Percentiles rank a stretch among this genome's conserved stretches.
These are phyloP conservation scores for Lypha dubia DNA, from an alignment of 2,888 invertebrate species.

Conservation along the genomic window DNA sequence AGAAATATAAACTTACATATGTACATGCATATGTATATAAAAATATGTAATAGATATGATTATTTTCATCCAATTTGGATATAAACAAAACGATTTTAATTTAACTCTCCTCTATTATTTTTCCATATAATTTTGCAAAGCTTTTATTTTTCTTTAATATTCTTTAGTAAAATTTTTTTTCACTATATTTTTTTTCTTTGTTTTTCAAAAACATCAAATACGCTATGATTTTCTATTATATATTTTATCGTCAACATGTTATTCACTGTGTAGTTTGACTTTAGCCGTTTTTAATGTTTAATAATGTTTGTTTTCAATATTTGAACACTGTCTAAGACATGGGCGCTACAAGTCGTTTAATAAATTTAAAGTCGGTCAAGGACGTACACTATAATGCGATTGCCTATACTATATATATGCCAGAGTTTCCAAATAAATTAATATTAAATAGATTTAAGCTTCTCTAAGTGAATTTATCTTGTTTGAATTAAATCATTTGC, in stretches of 20 bases:
- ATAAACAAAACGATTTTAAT: conserved; percentile 49
- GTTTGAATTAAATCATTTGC: neutral
- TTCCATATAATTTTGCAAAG: conserved; percentile 30
- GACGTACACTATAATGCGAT: conserved; percentile 25
- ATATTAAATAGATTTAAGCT: conserved; percentile 20
- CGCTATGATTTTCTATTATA: neutral
- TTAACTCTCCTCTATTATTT: conserved; percentile 56
- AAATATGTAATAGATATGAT: conserved; percentile 55
- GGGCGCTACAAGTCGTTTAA: conserved; percentile 2
- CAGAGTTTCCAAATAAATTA: neutral
- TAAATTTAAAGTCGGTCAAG: conserved; percentile 53
- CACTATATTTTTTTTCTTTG: conserved; percentile 11
- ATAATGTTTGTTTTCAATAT: conserved; percentile 3
- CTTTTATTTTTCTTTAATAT: conserved; percentile 50
- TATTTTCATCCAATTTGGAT: conserved; percentile 42
- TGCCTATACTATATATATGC: conserved; percentile 17
- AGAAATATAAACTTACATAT: neutral
- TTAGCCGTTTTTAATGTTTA: conserved; percentile 23
- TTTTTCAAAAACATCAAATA: neutral
- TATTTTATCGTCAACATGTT: neutral
- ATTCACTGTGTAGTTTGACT: conserved; percentile 13
- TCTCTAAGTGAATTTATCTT: conserved; percentile 1
- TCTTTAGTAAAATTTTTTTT: conserved; percentile 40
- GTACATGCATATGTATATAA: neutral
- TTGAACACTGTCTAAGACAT: neutral